A percentile compares a stretch with the other conserved stretches of the same genome.
phyloP scores from a whole-genome alignment of 2,113 vertebrate species.

The Nettapus auritus region DNA sequence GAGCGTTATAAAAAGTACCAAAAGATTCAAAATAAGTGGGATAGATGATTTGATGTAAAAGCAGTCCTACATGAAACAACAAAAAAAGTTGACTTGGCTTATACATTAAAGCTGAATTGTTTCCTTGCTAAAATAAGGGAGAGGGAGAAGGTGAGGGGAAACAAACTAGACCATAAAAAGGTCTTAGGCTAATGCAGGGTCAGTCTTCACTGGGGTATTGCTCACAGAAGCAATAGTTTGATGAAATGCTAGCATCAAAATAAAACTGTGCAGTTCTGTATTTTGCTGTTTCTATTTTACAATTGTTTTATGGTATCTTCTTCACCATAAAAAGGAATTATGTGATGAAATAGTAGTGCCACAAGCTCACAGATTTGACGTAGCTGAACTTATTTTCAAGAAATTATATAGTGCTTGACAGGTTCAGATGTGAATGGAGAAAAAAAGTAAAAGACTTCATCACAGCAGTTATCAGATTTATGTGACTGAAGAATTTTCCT shows the following conservation, averaged over 20 bases:
- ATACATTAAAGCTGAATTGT: neutral
- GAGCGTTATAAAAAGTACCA: neutral
- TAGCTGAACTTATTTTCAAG: neutral
- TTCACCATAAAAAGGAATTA: neutral
- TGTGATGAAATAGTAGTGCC: neutral
- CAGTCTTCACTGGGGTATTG: neutral
- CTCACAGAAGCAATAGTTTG: neutral
- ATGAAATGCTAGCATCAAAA: neutral
- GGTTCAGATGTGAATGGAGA: conserved; percentile 3
- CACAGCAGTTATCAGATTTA: neutral
- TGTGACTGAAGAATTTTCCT: neutral
- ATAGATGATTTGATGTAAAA: neutral
- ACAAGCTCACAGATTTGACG: neutral
- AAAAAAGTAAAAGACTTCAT: neutral
- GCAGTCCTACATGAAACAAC: neutral
- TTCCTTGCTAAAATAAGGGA: neutral
- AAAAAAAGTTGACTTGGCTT: neutral
- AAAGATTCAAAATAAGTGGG: neutral
- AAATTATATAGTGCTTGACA: neutral
- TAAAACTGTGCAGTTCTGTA: neutral
- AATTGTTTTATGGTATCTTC: neutral
- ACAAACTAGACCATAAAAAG: neutral
- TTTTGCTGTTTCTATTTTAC: neutral
- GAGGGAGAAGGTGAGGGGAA: neutral
- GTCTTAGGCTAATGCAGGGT: neutral